Conservation (phyloP, 2,113 vertebrate genomes). For the Trochalopteron elliotii region DNA sequence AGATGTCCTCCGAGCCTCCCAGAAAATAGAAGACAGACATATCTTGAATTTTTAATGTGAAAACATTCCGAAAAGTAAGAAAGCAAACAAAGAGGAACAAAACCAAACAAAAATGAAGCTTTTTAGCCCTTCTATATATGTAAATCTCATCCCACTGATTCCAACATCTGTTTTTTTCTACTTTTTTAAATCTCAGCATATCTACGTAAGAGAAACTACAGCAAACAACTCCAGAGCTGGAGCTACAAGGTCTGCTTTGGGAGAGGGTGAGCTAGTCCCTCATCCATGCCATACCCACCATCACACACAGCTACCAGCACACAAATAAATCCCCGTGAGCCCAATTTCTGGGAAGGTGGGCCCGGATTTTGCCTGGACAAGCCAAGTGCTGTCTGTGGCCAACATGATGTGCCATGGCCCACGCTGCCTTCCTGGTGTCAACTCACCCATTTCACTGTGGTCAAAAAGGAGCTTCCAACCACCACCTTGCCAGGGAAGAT, state of each 20-base stretch:
- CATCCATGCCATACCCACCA: not conserved
- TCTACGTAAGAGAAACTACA: not conserved
- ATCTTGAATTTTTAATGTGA: conserved; percentile 63
- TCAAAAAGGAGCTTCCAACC: not conserved
- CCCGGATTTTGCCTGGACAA: not conserved
- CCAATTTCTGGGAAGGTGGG: not conserved
- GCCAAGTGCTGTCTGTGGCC: not conserved
- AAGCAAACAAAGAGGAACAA: conserved; percentile 54
- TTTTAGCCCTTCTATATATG: conserved; percentile 34
- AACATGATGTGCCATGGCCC: rapidly evolving
- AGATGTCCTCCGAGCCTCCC: conserved; percentile 61
- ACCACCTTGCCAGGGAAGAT: not conserved
- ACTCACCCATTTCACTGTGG: not conserved
- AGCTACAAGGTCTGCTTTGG: not conserved
- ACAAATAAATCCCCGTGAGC: not conserved
- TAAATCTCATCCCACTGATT: conserved; percentile 39
- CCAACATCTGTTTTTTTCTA: not conserved
- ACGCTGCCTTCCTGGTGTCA: not conserved
- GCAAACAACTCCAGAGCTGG: not conserved
- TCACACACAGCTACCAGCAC: not conserved
- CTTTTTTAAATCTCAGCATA: not conserved
- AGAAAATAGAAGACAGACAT: conserved; percentile 32
- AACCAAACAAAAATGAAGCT: conserved; percentile 44
- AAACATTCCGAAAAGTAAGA: conserved; percentile 30
- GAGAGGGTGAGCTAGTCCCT: not conserved